Conservation (phyloP, 2,888 invertebrate species). For the Scrobipalpa atriplicella region DNA sequence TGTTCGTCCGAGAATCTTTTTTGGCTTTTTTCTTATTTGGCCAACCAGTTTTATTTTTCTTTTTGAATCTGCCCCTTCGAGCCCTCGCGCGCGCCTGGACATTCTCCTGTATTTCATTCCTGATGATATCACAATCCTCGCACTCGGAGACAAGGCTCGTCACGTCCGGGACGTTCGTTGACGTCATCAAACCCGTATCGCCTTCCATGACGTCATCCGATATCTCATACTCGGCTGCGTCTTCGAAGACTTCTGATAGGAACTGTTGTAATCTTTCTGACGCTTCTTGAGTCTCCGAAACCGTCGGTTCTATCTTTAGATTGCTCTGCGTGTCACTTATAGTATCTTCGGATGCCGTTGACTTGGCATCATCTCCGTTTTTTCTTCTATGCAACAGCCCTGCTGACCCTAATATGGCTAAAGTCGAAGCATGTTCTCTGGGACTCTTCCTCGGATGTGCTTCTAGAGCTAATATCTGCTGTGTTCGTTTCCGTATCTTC, state of each 20-base stretch:
- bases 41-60: constrained; percentile 93
- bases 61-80: constrained; percentile 82
- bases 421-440: constrained; percentile 93
- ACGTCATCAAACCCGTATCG: constrained; percentile 60
- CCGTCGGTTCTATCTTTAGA: constrained; percentile 56
- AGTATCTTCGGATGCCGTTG: constrained; percentile 75
- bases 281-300: constrained; percentile 63
- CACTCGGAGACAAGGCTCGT: constrained; percentile 72
- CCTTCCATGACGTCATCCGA: constrained; percentile 69
- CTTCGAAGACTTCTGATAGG: constrained; percentile 71
- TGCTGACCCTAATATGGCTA: constrained; percentile 88
- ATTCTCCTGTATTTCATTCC: constrained; percentile 61
- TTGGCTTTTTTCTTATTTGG: constrained; percentile 82
- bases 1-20: constrained; percentile 60
- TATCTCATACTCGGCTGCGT: constrained; percentile 75
- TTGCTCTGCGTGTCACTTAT: constrained; percentile 65
- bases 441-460: constrained; percentile 91
- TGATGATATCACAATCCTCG: constrained; percentile 69
- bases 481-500: constrained; percentile 61
- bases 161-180: constrained; percentile 70
- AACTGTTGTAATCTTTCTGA: constrained; percentile 72
- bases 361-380: constrained; percentile 69
- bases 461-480: constrained; percentile 63
- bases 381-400: constrained; percentile 83
- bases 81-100: constrained; percentile 54